These are phyloP conservation scores for Drosophila flavopinicola DNA, from an alignment of 2,888 invertebrate species.

Conservation along the genomic window DNA sequence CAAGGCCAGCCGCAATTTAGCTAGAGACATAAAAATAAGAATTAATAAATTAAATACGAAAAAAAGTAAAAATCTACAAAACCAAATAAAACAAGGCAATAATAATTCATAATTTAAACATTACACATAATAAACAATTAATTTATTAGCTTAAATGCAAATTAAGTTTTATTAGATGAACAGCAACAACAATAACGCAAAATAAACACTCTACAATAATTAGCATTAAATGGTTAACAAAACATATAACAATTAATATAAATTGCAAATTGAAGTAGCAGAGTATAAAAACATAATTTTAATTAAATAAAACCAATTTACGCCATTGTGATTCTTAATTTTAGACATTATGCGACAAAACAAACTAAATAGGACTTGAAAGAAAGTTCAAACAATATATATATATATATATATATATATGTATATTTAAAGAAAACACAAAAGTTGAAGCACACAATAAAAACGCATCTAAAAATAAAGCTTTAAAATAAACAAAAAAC, in stretches of 20 bases:
- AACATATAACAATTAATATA: slow-evolving; percentile 18
- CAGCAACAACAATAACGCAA: slow-evolving; percentile 36
- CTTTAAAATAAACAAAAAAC: slow-evolving; percentile 33
- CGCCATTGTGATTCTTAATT: slow-evolving; percentile 84
- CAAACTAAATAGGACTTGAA: slow-evolving; percentile 26
- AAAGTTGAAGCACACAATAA: slow-evolving; percentile 3
- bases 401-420: no score
- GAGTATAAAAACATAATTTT: slow-evolving; percentile 16
- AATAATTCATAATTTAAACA: slow-evolving; percentile 58
- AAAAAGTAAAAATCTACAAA: slow-evolving; percentile 47
- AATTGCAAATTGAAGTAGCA: slow-evolving; percentile 29
- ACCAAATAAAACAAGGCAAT: slow-evolving; percentile 58
- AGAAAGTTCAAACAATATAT: no score
- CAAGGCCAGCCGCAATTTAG: slow-evolving; percentile 50
- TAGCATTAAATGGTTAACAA: slow-evolving; percentile 68
- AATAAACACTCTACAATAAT: slow-evolving; percentile 69
- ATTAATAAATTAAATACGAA: slow-evolving; percentile 2
- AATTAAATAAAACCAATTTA: slow-evolving; percentile 41
- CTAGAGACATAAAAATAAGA: slow-evolving; percentile 42
- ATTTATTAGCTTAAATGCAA: slow-evolving; percentile 29
- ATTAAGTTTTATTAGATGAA: slow-evolving; percentile 34
- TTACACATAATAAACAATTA: slow-evolving; percentile 27
- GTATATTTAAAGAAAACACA: slow-evolving; percentile 23
- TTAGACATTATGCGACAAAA: slow-evolving; percentile 66
- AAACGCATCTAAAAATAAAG: slow-evolving; percentile 33